Evolutionary conservation across 1,140 invertebrate species (phyloP).

Genomic region (Euglossa dilemma): DNA sequence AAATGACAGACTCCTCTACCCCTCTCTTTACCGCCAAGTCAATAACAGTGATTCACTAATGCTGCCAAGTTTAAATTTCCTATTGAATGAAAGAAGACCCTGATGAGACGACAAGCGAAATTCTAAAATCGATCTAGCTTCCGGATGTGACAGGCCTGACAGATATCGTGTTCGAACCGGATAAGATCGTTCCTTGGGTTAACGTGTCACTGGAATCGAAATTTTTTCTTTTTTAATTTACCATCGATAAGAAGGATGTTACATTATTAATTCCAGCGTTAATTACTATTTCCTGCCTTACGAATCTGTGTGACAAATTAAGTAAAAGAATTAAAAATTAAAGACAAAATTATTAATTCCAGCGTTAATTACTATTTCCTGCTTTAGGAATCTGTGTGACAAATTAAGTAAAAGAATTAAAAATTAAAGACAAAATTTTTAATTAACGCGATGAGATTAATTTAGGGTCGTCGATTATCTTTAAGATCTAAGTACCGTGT

Average conservation of each 20-base stretch:
- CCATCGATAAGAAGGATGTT: too few relatives aligned
- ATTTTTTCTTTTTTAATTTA: too few relatives aligned
- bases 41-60: conserved; percentile 66
- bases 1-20: conserved; percentile 71
- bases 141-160: neutral
- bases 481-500: neutral
- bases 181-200: too few relatives aligned
- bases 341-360: too few relatives aligned
- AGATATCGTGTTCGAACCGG: too few relatives aligned
- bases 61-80: conserved; percentile 39
- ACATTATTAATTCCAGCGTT: too few relatives aligned
- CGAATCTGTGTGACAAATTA: too few relatives aligned
- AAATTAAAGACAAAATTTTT: neutral
- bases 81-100: conserved; percentile 41
- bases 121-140: conserved; percentile 20
- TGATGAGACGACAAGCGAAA: neutral
- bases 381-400: too few relatives aligned
- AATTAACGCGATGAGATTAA: neutral
- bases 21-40: conserved; percentile 62
- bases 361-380: too few relatives aligned
- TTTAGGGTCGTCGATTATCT: neutral
- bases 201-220: too few relatives aligned
- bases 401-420: too few relatives aligned
- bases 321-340: neutral
- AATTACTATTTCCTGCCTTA: too few relatives aligned